A percentile compares a stretch with the other conserved stretches of the same genome.
phyloP scores from a whole-genome alignment of 1,140 invertebrate genomes.

The Acromyrmex echinatior region DNA sequence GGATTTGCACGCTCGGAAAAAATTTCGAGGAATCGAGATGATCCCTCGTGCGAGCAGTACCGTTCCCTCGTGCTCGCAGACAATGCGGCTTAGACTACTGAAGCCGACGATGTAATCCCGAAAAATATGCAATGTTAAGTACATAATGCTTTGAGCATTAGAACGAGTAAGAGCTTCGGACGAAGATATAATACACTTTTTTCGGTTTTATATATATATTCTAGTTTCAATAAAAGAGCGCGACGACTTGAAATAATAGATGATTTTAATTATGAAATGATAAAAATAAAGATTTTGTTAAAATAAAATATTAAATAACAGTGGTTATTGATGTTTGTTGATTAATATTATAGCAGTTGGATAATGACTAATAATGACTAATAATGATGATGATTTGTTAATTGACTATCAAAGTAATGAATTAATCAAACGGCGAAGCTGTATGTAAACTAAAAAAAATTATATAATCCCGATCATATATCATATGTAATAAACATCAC shows the following conservation, averaged over 20 bases:
- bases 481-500: background rate
- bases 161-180: background rate
- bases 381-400: background rate
- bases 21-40: background rate
- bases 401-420: background rate
- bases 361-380: background rate
- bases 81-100: background rate
- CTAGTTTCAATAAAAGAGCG: background rate
- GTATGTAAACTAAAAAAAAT: background rate
- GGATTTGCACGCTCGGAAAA: slow-evolving; percentile 41
- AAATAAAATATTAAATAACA: background rate
- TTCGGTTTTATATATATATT: background rate
- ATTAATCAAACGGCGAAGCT: background rate
- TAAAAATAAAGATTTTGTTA: background rate
- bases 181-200: background rate
- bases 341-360: slow-evolving; percentile 8
- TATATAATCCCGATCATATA: background rate
- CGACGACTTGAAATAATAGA: background rate
- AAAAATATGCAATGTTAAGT: slow-evolving; percentile 27
- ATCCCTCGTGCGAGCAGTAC: slow-evolving; percentile 6
- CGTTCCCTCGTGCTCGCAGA: background rate
- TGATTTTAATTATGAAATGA: background rate
- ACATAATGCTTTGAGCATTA: background rate
- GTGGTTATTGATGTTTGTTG: background rate
- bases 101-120: background rate